phyloP scores from a whole-genome alignment of 2,888 invertebrate genomes.

The Phaedon cochleariae region DNA sequence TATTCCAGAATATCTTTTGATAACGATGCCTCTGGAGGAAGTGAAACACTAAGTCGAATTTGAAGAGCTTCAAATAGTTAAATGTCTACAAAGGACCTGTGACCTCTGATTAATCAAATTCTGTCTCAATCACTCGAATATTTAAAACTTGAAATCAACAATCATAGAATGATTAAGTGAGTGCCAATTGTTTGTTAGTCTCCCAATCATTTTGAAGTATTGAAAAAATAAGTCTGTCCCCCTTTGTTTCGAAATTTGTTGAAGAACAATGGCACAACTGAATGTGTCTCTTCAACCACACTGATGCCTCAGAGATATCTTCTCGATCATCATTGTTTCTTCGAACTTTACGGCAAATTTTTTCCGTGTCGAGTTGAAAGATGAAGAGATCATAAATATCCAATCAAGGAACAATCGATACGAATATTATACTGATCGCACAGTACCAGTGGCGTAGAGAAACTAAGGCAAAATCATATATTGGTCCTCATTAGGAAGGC shows the following conservation, averaged over 20 bases:
- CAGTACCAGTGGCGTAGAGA: not conserved
- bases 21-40: too few relatives aligned
- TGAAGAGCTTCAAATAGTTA: too few relatives aligned
- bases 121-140: too few relatives aligned
- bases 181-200: too few relatives aligned
- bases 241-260: not conserved
- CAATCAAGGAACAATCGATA: conserved; percentile 43
- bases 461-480: too few relatives aligned
- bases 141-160: too few relatives aligned
- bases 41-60: too few relatives aligned
- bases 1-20: too few relatives aligned
- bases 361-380: not conserved
- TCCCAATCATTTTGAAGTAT: not conserved
- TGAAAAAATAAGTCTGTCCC: not conserved
- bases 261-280: not conserved
- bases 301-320: not conserved
- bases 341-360: not conserved
- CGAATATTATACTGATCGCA: conserved; percentile 13
- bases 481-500: too few relatives aligned
- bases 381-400: conserved; percentile 40
- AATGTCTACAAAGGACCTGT: too few relatives aligned
- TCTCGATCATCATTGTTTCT: not conserved
- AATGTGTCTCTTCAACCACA: not conserved
- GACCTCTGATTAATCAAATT: too few relatives aligned
- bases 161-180: too few relatives aligned